A percentile compares a stretch with the other conserved stretches of the same genome.
phyloP scores from a whole-genome alignment of 1,140 invertebrate species.

The Bradynema listronoti region DNA sequence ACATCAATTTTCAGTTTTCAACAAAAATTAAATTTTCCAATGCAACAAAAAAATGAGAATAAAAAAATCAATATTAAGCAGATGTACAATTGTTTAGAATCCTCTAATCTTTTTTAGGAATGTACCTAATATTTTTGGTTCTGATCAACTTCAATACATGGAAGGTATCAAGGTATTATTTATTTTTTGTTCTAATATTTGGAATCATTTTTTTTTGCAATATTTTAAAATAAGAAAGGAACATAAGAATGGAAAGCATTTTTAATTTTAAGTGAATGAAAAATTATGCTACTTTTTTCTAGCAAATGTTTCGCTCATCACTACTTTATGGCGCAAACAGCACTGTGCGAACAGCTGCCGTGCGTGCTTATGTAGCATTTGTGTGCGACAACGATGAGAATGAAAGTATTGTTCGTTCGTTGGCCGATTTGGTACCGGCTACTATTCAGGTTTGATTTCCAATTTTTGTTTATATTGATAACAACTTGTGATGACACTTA shows the following conservation, averaged over 20 bases:
- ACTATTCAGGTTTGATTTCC: slow-evolving; percentile 64
- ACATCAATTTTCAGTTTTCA: no score
- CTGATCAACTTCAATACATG: slow-evolving; percentile 81
- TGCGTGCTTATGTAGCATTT: slow-evolving; percentile 70
- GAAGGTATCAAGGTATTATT: slow-evolving; percentile 79
- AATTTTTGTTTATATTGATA: no score
- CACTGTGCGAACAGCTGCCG: slow-evolving; percentile 59
- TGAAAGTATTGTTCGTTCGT: slow-evolving; percentile 75
- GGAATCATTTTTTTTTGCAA: background rate
- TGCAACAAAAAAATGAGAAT: no score
- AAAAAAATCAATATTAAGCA: no score
- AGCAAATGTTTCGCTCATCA: slow-evolving; percentile 38
- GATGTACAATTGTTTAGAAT: no score
- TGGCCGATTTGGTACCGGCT: slow-evolving; percentile 74
- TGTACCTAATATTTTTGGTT: slow-evolving; percentile 91
- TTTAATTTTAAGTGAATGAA: slow-evolving; percentile 61
- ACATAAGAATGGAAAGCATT: no score
- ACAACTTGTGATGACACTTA: no score
- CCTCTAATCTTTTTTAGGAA: slow-evolving; percentile 69
- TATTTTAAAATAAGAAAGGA: background rate
- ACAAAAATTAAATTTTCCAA: no score
- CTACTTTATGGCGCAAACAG: slow-evolving; percentile 31
- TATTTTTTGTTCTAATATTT: slow-evolving; percentile 79
- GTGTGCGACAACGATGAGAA: slow-evolving; percentile 84
- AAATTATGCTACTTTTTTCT: slow-evolving; percentile 44